These are phyloP conservation scores for Channa maculata DNA, from an alignment of 2,113 vertebrate genomes.

Conservation along the genomic window DNA sequence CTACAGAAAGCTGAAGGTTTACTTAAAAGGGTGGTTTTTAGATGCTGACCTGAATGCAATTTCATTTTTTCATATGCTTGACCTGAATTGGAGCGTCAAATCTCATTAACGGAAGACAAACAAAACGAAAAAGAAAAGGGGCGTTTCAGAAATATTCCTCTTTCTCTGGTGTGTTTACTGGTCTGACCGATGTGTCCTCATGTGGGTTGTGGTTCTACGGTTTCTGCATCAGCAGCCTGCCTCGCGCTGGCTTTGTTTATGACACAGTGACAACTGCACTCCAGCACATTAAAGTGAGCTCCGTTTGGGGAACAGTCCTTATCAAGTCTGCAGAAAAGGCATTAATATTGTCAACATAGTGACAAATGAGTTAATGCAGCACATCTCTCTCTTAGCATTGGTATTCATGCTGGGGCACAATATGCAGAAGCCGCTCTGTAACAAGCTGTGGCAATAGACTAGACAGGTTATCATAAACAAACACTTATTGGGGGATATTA, in stretches of 20 bases:
- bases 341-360: constrained; percentile 44
- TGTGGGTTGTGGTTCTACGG: not conserved
- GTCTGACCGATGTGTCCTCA: not conserved
- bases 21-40: too few relatives aligned
- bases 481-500: constrained; percentile 36
- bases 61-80: constrained; percentile 1
- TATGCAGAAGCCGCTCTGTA: constrained; percentile 34
- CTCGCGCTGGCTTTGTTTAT: constrained; percentile 18
- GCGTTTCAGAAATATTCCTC: not conserved
- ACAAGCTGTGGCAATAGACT: constrained; percentile 24
- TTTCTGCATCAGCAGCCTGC: not conserved
- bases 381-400: constrained; percentile 35
- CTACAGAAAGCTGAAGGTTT: too few relatives aligned
- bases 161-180: not conserved
- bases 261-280: constrained; percentile 40
- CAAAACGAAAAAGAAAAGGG: too few relatives aligned
- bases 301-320: constrained; percentile 19
- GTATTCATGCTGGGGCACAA: constrained; percentile 22
- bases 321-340: constrained; percentile 47
- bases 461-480: constrained; percentile 50
- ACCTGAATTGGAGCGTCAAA: not conserved
- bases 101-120: too few relatives aligned
- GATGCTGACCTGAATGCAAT: not conserved
- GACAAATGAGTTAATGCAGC: constrained; percentile 49
- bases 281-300: constrained; percentile 43